Evolutionary conservation across 92 coral and sea anemone species (phyloP), one percentile per base, ranked within the genome.

Genomic region (Phymanthus crucifer): DNA sequence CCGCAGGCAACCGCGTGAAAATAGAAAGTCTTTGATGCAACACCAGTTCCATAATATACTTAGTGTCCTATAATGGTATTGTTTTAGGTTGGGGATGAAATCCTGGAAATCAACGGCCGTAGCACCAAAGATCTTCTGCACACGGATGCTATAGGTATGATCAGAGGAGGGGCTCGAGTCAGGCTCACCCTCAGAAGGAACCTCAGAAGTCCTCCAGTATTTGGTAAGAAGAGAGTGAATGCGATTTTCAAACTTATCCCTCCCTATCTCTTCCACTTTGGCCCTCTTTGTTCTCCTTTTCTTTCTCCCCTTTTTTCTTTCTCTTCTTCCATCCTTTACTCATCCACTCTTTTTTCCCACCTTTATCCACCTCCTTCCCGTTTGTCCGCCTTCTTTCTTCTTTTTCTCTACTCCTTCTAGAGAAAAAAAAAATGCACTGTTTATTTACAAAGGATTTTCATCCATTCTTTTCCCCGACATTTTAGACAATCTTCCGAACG

Each of bases 1-100:
- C 7, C 45, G 45, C 10, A 50, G 58, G 19, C n/a, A 21, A 50
- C 5, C n/a, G 58, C 23, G 19, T n/a, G 18, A n/a, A 21, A 50
- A 17, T n/a, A 50, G 23, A 50, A 50, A 14, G 5, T 50, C 4
- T 16, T 0, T 50, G 18, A 10, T 11, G 5, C 45, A 6, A 6
- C 45, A 38, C 45, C 14, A 21, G 58, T 13, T 24, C 21, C 21
- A 8, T 6, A 19, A 54, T 54, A 14, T 54, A 54, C 27, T 54
- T 4, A 6, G n/a, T 54, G 27, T 54, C 31, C n/a, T 54, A 4
- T 21, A 54, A 4, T 3, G 64, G 8, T 24, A 14, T 54, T 54
- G 64, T n/a, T n/a, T 1, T 54, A 95, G 99, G 93, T 95, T 70
- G 99, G 99, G 29, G 99, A 95, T 75, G 98, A 95, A 82, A 82